Base-by-base conservation (phyloP, 2,888 invertebrate species). In the Heliothis peltigera region DNA sequence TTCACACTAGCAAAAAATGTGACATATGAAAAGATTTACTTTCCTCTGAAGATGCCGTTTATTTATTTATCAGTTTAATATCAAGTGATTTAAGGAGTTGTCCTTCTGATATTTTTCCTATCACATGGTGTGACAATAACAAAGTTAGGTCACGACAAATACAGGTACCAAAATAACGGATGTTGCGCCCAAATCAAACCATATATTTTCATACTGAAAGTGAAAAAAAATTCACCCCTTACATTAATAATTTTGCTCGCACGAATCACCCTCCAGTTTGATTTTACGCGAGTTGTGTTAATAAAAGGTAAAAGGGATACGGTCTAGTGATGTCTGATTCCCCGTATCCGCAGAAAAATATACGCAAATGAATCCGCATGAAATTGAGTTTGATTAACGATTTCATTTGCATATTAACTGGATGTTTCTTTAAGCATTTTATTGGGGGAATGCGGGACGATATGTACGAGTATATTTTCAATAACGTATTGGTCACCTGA, bases 201-300 rank as follows among this genome's bases (percentile, higher is more conserved):
- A 80, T 78, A 75, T 70, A 79, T 82, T 72, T 75, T 67, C 69
- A 71, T 67, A 71, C 32, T 35, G 57, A 54, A 51, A 22, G 64
- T n/a, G n/a, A n/a, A 68, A 44, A 12, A 46, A 64, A 61, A 72
- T 62, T 60, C 78, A 74, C 77, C 77, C 64, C 64, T 57, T 49
- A 79, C 84, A 85, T 86, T 83, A 84, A 85, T 83, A 86, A 82
- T 84, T 84, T 82, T 75, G 64, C 79, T 74, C 69, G 71, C 81
- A 66, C 75, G 75, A 79, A 79, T 82, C 77, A 67, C 72, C 74
- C 75, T 78, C 75, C 69, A 75, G 77, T 81, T 83, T 80, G 81
- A 85, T 85, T 83, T 84, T 75, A 77, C 81, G 73, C 69, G 72
- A 78, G 75, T 70, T 65, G 70, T 84, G 76, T 83, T 81, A 79